A percentile compares a stretch with the other conserved stretches of the same genome.
phyloP scores from a whole-genome alignment of 1,140 invertebrate genomes.

The Oryzaephilus surinamensis region DNA sequence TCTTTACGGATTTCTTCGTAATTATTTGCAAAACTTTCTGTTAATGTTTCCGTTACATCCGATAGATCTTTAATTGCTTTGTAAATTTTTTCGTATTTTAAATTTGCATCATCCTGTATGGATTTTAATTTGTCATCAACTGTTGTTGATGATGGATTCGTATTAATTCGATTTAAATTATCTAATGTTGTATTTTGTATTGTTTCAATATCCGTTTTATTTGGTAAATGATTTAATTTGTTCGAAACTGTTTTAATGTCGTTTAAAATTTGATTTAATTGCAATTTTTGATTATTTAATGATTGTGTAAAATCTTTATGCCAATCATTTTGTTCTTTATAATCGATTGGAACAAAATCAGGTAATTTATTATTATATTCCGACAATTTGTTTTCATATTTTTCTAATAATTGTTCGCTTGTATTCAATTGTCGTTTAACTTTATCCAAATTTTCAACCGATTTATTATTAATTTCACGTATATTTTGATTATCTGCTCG shows the following conservation, averaged over 20 bases:
- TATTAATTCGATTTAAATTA: background rate
- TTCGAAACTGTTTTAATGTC: constrained; percentile 17
- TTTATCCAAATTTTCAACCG: constrained; percentile 27
- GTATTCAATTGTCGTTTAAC: constrained; percentile 28
- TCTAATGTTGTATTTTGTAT: constrained; percentile 20
- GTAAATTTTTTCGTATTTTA: constrained; percentile 35
- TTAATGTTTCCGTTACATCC: constrained; percentile 43
- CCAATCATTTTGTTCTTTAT: constrained; percentile 39
- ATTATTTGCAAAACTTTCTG: constrained; percentile 44
- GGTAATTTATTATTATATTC: constrained; percentile 42
- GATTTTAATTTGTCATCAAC: constrained; percentile 9
- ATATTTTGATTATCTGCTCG: constrained; percentile 30
- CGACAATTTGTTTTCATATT: constrained; percentile 43
- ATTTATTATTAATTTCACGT: constrained; percentile 24
- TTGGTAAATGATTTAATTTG: constrained; percentile 14
- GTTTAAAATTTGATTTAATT: constrained; percentile 19
- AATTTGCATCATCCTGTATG: constrained; percentile 30
- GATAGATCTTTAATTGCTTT: constrained; percentile 42
- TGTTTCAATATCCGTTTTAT: constrained; percentile 11
- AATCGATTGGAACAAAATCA: constrained; percentile 1
- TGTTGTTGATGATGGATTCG: background rate
- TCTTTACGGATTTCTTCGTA: constrained; percentile 44
- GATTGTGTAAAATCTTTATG: constrained; percentile 32
- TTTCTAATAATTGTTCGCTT: constrained; percentile 42
- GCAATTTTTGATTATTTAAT: constrained; percentile 21